Base-by-base conservation (phyloP, 2,888 invertebrate species). In the Leucania comma region DNA sequence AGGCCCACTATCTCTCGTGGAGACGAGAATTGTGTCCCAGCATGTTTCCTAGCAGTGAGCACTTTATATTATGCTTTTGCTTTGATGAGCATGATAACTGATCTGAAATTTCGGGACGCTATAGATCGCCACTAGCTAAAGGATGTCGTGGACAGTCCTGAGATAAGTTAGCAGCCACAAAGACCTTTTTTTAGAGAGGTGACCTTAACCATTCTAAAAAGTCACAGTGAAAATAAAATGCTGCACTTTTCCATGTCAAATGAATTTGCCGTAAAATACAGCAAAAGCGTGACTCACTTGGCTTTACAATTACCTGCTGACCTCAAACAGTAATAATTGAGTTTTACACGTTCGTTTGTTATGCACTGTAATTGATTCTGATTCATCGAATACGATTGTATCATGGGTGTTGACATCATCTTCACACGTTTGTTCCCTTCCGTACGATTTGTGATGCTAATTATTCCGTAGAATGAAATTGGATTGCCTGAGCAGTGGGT, bases 331-430 rank as follows among this genome's bases (percentile, higher is more conserved):
- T 64, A 60, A 72, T 80, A 59, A 73, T 76, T 63, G 68, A 50
- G 63, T 72, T 68, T 61, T 71, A 80, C 63, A 72, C 57, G 57
- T 78, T 58, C 29, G 61, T 66, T 58, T 71, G 64, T 71, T 42
- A 66, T 58, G 69, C 72, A 51, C 68, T 68, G 53, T 80, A 78
- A 78, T 72, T 77, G 51, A 59, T 35, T 61, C 70, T 75, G 75
- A 75, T 60, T 83, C 75, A 80, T 80, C 24, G 61, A 72, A 73
- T 69, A 50, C 22, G 48, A 20, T 62, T 51, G 46, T 80, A 65
- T 73, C 66, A 73, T 58, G n/a, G 12, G 57, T 46, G 63, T 81
- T 83, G 64, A 79, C 68, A 75, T 84, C 67, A 75, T 56, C 42
- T 60, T 53, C 58, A 35, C 29, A 32, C 32, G n/a, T 54, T 54